Percentiles rank a stretch among this genome's conserved stretches.
Conservation (phyloP, 2,113 vertebrate species). For the Saimiri boliviensis region DNA sequence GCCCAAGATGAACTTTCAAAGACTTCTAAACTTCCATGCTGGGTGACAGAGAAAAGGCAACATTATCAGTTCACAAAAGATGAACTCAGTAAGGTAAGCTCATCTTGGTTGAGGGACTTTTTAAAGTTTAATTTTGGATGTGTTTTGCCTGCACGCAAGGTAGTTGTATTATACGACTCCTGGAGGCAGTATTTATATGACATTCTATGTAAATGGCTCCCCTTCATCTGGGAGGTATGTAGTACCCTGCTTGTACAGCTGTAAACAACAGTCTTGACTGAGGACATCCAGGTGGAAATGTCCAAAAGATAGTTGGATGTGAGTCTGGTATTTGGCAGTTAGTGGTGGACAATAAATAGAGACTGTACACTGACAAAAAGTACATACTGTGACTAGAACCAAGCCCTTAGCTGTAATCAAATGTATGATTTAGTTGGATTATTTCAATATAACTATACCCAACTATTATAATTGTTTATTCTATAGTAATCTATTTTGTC, state of each 20-base stretch:
- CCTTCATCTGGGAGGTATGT: not conserved
- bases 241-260: not conserved
- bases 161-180: not conserved
- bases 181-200: not conserved
- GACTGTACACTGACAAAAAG: not conserved
- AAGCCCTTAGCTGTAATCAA: not conserved
- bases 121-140: not conserved
- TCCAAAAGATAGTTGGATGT: not conserved
- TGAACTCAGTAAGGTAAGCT: not conserved
- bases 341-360: not conserved
- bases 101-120: not conserved
- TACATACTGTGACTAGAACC: not conserved
- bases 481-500: not conserved
- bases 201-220: not conserved
- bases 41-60: not conserved
- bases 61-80: not conserved
- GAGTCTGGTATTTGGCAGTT: conserved; percentile 5
- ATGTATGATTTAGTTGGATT: conserved; percentile 21
- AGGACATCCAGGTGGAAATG: not conserved
- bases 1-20: not conserved
- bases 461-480: not conserved
- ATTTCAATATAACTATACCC: not conserved
- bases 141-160: not conserved
- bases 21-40: not conserved
- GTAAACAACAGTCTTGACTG: not conserved